Evolutionary conservation across 1,140 invertebrate species (phyloP).

Genomic region (Musca domestica): DNA sequence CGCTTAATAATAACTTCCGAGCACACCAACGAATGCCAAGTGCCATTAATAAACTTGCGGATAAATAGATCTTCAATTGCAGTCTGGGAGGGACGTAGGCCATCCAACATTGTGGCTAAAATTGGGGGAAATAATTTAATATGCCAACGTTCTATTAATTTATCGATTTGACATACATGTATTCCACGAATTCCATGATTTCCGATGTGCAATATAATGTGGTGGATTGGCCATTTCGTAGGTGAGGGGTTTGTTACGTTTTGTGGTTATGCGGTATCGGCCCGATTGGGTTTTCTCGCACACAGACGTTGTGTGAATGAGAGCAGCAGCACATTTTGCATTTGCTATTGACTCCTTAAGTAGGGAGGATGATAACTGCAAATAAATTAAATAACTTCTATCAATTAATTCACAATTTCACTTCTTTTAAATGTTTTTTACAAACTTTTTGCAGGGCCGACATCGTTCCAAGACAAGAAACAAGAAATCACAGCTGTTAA

Average conservation of each 20-base stretch:
- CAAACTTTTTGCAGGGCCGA: slow-evolving; percentile 4
- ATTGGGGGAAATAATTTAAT: slow-evolving; percentile 18
- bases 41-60: slow-evolving; percentile 84
- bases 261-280: slow-evolving; percentile 76
- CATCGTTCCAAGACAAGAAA: background rate
- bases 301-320: slow-evolving; percentile 64
- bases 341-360: background rate
- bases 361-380: background rate
- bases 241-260: slow-evolving; percentile 75
- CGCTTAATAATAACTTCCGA: slow-evolving; percentile 93
- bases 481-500: slow-evolving; percentile 5
- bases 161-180: slow-evolving; percentile 69
- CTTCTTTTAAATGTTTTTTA: background rate
- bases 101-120: slow-evolving; percentile 72
- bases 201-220: slow-evolving; percentile 78
- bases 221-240: slow-evolving; percentile 92
- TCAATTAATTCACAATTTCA: background rate
- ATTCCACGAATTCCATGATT: slow-evolving; percentile 94
- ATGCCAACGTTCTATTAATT: background rate
- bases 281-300: slow-evolving; percentile 68
- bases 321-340: background rate
- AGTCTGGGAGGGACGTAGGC: slow-evolving; percentile 76
- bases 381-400: background rate
- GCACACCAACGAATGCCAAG: slow-evolving; percentile 82
- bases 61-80: slow-evolving; percentile 91